Base-by-base conservation (phyloP, 1,140 invertebrate species). In the Teleogryllus occipitalis region DNA sequence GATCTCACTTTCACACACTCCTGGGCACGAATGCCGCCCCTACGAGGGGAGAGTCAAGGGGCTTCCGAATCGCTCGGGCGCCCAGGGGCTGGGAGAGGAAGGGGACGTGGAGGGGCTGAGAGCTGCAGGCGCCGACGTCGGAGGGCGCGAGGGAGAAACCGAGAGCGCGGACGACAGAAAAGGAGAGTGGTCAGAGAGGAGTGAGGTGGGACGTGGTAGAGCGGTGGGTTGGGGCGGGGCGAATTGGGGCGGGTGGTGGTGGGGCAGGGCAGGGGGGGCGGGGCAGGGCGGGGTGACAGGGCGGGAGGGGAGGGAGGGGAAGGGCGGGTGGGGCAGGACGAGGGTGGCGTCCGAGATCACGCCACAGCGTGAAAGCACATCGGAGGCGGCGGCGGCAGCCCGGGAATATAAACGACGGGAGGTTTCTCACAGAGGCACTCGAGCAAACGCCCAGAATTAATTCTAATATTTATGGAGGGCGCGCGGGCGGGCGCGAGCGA, bases 361-460 rank as follows among this genome's bases (percentile, higher is more conserved):
- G 54, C 54, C 54, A 65, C 10, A 14, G 54, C 54, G 54, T 65
- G 54, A 65, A 65, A 65, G 54, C 54, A 65, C 54, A 65, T 18
- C 54, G 54, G 54, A 1, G 54, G 54, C 18, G 7, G 7, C 54
- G 54, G 54, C 54, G 54, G 54, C 18, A 18, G 7, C 54, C 18
- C 54, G 7, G 54, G 54, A 65, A 65, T 65, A 65, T 65, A 65
- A 65, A 65, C 54, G 54, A 65, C 18, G 54, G 10, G 54, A 65
- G 54, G 10, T 65, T 65, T 18, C 18, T 65, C 54, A 65, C 54
- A 65, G 54, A 65, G 18, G 54, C 54, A 65, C 10, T 65, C 10
- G 54, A 65, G 54, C 54, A 65, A 65, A 65, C 54, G 18, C 54
- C 54, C 54, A 65, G 54, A 65, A 65, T 65, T 65, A 65, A 65